A percentile compares a stretch with the other conserved stretches of the same genome.
phyloP scores from a whole-genome alignment of 2,797 vertebrate species.

The Darevskia nairensis region DNA sequence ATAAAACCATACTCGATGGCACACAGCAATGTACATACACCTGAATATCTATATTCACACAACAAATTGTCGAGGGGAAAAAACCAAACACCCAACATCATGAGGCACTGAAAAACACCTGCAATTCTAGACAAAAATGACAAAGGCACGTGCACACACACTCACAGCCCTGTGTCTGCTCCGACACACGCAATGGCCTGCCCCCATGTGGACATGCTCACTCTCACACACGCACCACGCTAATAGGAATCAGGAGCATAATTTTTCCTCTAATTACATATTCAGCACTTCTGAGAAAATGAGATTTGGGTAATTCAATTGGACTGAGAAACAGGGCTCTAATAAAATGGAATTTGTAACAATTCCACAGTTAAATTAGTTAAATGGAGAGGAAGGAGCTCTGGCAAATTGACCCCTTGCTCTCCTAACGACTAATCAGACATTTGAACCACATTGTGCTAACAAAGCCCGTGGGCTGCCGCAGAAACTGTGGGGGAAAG shows the following conservation, averaged over 20 bases:
- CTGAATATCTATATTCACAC: neutral
- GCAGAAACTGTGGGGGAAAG: neutral
- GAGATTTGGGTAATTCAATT: slow-evolving; percentile 94
- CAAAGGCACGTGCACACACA: neutral
- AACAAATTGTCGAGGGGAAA: neutral
- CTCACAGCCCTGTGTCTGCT: neutral
- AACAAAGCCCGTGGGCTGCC: slow-evolving; percentile 67
- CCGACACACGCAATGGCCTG: neutral
- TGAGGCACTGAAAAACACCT: neutral
- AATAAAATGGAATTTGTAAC: slow-evolving; percentile 88
- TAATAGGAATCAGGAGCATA: slow-evolving; percentile 82
- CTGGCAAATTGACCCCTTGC: slow-evolving; percentile 80
- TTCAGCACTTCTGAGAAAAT: slow-evolving; percentile 94
- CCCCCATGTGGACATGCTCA: slow-evolving; percentile 36
- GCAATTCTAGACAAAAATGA: neutral
- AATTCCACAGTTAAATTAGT: slow-evolving; percentile 85
- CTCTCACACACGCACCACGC: slow-evolving; percentile 71
- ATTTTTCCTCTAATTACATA: slow-evolving; percentile 88
- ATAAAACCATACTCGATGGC: neutral
- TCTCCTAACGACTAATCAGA: slow-evolving; percentile 83
- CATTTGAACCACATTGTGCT: slow-evolving; percentile 75
- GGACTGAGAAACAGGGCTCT: slow-evolving; percentile 84
- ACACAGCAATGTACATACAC: neutral
- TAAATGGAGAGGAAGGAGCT: slow-evolving; percentile 86
- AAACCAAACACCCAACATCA: too few species aligned